Evolutionary conservation across 2,888 invertebrate genomes (phyloP).

Genomic region (Leptopilina drosophilae): DNA sequence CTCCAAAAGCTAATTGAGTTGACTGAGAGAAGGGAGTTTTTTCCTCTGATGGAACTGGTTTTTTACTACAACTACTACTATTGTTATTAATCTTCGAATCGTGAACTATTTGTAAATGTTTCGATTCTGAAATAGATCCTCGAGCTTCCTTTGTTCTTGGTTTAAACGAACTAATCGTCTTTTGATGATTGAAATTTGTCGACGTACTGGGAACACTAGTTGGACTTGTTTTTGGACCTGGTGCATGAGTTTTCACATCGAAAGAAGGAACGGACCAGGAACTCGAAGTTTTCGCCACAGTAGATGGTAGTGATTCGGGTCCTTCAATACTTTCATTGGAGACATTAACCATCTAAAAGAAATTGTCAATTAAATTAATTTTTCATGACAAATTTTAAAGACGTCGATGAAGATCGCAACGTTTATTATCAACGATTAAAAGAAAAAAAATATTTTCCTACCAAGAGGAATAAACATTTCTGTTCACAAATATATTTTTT

Average conservation of each 20-base stretch:
- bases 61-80: neutral
- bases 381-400: too few relatives aligned
- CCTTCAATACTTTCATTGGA: slow-evolving; percentile 46
- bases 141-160: neutral
- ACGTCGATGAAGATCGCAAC: too few relatives aligned
- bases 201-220: neutral
- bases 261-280: slow-evolving; percentile 42
- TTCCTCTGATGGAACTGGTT: slow-evolving; percentile 6
- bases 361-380: slow-evolving; percentile 7
- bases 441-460: too few relatives aligned
- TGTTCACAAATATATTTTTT: too few relatives aligned
- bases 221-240: slow-evolving; percentile 9
- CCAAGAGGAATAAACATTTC: too few relatives aligned
- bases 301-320: slow-evolving; percentile 37
- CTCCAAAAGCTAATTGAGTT: slow-evolving; percentile 54
- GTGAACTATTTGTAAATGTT: neutral
- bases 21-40: slow-evolving; percentile 44
- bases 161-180: neutral
- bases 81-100: neutral
- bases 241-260: neutral
- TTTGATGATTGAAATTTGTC: neutral
- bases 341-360: slow-evolving; percentile 23
- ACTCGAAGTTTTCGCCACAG: slow-evolving; percentile 46
- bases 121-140: neutral
- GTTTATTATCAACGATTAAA: too few relatives aligned